Percentiles rank a stretch among this genome's conserved stretches.
Evolutionary conservation across 2,888 invertebrate genomes (phyloP).

Genomic region (Amphipyra berbera): DNA sequence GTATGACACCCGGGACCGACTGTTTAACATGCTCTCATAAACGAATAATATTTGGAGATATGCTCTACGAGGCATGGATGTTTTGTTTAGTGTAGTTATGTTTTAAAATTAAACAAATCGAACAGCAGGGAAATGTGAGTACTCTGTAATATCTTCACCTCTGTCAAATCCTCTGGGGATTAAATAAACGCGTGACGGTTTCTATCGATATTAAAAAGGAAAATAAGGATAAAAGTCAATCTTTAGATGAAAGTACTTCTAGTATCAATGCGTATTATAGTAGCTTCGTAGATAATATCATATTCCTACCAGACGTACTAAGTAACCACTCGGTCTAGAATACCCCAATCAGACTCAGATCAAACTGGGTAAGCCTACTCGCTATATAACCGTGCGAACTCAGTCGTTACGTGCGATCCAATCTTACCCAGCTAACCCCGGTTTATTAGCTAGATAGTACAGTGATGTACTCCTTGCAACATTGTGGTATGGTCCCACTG

Average conservation of each 20-base stretch:
- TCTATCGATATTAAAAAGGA: no score
- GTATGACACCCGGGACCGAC: no score
- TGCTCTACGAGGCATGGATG: no score
- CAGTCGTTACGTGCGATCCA: constrained; percentile 55
- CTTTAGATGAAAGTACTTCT: neutral
- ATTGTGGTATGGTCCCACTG: constrained; percentile 19
- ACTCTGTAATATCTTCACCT: no score
- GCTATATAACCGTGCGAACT: constrained; percentile 49
- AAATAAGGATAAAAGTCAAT: neutral
- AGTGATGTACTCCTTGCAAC: constrained; percentile 45
- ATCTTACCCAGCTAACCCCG: constrained; percentile 54
- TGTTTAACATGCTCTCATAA: no score
- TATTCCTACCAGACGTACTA: constrained; percentile 15
- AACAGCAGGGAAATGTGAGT: no score
- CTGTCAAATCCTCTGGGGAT: no score
- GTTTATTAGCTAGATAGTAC: constrained; percentile 53
- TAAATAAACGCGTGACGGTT: no score
- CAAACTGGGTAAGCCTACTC: constrained; percentile 52
- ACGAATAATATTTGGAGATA: no score
- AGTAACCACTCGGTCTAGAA: constrained; percentile 40
- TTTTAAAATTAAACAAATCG: neutral
- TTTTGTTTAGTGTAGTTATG: no score
- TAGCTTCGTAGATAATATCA: neutral
- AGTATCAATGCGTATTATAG: constrained; percentile 1
- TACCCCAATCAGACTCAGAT: constrained; percentile 48